Evolutionary conservation across 2,888 invertebrate genomes (phyloP).

Genomic region (Linnaemya vulpina): DNA sequence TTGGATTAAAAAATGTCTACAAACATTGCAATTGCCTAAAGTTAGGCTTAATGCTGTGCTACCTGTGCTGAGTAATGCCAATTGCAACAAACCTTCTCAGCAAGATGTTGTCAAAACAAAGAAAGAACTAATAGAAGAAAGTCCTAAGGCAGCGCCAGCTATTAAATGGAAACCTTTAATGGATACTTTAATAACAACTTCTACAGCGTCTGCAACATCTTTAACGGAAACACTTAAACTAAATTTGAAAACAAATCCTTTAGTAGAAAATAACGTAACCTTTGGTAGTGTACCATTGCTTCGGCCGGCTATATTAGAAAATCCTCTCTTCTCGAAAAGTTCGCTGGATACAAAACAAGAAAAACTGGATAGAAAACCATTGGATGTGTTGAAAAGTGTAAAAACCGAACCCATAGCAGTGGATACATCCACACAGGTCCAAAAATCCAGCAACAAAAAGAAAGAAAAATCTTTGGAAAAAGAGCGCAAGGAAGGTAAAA

Average conservation of each 20-base stretch:
- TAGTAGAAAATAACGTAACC: conserved; percentile 80
- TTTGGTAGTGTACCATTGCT: conserved; percentile 81
- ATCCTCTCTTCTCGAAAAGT: conserved; percentile 79
- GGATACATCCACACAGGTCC: conserved; percentile 10
- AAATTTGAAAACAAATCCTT: conserved; percentile 78
- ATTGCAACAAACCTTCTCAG: conserved; percentile 41
- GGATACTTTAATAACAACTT: conserved; percentile 67
- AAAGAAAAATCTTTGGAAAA: conserved; percentile 74
- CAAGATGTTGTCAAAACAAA: conserved; percentile 58
- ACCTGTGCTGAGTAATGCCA: conserved; percentile 82
- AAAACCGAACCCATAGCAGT: conserved; percentile 66
- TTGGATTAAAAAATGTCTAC: conserved; percentile 93
- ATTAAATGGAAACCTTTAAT: conserved; percentile 78
- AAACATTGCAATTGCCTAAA: conserved; percentile 90
- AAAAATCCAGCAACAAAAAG: conserved; percentile 63
- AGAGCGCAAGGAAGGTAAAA: conserved; percentile 73
- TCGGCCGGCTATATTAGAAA: conserved; percentile 80
- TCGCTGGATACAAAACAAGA: conserved; percentile 69
- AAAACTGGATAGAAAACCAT: conserved; percentile 61
- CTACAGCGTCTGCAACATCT: background rate
- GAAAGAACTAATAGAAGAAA: conserved; percentile 60
- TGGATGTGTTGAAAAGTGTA: conserved; percentile 61
- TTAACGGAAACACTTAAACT: conserved; percentile 68
- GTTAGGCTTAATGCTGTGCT: conserved; percentile 88
- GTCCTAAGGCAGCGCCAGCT: conserved; percentile 48